Base-by-base conservation (phyloP, 2,797 vertebrate species). In the Acridotheres tristis region DNA sequence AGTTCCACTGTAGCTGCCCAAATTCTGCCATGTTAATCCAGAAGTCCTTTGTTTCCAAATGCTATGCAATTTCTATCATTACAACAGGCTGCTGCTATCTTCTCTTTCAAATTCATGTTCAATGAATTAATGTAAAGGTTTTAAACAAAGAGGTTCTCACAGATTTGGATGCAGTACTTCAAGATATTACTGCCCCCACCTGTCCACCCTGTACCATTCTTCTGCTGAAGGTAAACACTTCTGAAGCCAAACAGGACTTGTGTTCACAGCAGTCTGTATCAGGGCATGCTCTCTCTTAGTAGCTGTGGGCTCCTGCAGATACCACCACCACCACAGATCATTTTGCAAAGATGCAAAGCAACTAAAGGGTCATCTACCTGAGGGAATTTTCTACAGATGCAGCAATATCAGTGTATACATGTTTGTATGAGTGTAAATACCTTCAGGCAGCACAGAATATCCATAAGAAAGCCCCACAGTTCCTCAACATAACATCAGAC, bases 121-220 rank as follows among this genome's bases (percentile, higher is more conserved):
- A 73, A 1, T 25, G 81, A 82, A 53, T 87, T 91, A 66, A 84
- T 7, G 55, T 57, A 81, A 86, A 93, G 66, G 54, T 86, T 89
- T 88, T n/a, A 81, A 85, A 85, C 69, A 72, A 75, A 87, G 66
- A 91, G 29, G 27, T 90, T 91, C 74, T 86, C 73, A 38, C 16
- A 78, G 66, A 88, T 84, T 90, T 91, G 73, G 66, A 76, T 86
- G 55, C 55, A 75, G 36, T 95, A 84, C 42, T 93, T 94, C 11
- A 94, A 96, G 90, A 94, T 93, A 86, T 94, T 95, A 86, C 95
- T 96, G 95, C 95, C 93, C 94, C 93, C 95, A 94, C 95, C 93
- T 94, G 96, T 96, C 83, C 80, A 93, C 55, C 76, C n/a, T 27
- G 62, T 43, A 91, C 91, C 63, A 78, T 86, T 96, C 89, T 93